Base-by-base conservation (phyloP, 2,797 vertebrate genomes). In the Margarornis squamiger region DNA sequence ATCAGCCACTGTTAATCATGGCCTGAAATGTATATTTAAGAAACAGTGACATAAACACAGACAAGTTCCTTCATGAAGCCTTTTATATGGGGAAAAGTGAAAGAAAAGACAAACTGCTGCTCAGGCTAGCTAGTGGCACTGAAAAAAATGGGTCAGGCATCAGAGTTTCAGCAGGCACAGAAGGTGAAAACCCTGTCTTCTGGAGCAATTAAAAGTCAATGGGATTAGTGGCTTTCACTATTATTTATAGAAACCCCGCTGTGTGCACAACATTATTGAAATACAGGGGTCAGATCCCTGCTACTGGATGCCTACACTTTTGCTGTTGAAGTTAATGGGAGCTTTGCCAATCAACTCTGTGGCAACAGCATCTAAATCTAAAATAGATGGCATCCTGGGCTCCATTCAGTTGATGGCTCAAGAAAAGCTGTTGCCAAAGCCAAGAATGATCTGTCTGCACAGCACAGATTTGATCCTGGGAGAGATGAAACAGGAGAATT, bases 161-260 rank as follows among this genome's bases (percentile, higher is more conserved):
- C 93, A 77, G 74, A 92, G 77, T 91, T 95, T 96, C 93, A 93
- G 63, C 63, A 79, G 77, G 83, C 83, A 94, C 63, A 94, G 70
- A 88, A 94, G 90, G 93, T 95, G 90, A 95, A 96, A 94, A 46
- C 74, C 52, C 77, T 76, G 52, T 90, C 88, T 93, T 88, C 93
- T 71, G 48, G 58, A 82, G 90, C 95, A 96, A 93, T 96, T 96
- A 96, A 92, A 92, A 96, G 96, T 94, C 95, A 96, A 91, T 88
- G 75, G 93, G 90, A 96, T 93, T 95, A 95, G 67, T 68, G 54
- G 80, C 71, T 68, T 87, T 94, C 83, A 74, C 88, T 94, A 89
- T 86, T 93, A 95, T 96, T 96, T 95, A 95, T 95, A 95, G 95
- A 88, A 94, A 86, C 66, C 77, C 94, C 0, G 0, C 90, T 91